Evolutionary conservation across 1,140 invertebrate species (phyloP).

Genomic region (Pantala flavescens): DNA sequence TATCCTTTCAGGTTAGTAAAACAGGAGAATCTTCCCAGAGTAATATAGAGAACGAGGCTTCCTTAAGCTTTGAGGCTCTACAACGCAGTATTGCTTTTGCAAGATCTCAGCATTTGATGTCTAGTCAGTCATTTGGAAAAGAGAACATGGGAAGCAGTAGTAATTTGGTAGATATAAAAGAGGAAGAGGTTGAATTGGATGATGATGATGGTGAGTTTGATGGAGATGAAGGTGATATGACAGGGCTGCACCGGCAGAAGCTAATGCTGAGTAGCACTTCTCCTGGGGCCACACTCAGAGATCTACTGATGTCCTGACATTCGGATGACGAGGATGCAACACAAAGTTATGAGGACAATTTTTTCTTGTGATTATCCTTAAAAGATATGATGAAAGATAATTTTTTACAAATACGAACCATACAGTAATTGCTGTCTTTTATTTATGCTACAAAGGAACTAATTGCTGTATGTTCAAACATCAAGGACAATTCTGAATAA

Average conservation of each 20-base stretch:
- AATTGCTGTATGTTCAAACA: too few relatives aligned
- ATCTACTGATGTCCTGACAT: neutral
- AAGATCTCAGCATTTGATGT: conserved; percentile 13
- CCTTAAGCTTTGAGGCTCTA: conserved; percentile 28
- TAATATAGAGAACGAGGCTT: conserved; percentile 26
- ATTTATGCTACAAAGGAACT: too few relatives aligned
- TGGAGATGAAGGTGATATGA: neutral
- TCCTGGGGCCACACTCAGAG: neutral
- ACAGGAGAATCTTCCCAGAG: conserved; percentile 12
- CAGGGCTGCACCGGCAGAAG: neutral
- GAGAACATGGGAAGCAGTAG: neutral
- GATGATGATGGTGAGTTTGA: neutral
- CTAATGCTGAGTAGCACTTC: neutral
- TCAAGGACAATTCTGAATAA: too few relatives aligned
- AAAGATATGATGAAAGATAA: too few relatives aligned
- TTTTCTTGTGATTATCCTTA: neutral
- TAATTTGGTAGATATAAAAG: neutral
- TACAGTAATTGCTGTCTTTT: too few relatives aligned
- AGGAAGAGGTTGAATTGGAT: neutral
- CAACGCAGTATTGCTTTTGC: conserved; percentile 26
- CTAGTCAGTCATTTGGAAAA: neutral
- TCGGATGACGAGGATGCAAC: neutral
- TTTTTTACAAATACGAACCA: too few relatives aligned
- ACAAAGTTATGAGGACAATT: neutral
- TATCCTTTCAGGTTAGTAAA: conserved; percentile 14